Percentiles rank a stretch among this genome's conserved stretches.
Conservation (phyloP, 2,888 invertebrate genomes). For the Mythimna pallens region DNA sequence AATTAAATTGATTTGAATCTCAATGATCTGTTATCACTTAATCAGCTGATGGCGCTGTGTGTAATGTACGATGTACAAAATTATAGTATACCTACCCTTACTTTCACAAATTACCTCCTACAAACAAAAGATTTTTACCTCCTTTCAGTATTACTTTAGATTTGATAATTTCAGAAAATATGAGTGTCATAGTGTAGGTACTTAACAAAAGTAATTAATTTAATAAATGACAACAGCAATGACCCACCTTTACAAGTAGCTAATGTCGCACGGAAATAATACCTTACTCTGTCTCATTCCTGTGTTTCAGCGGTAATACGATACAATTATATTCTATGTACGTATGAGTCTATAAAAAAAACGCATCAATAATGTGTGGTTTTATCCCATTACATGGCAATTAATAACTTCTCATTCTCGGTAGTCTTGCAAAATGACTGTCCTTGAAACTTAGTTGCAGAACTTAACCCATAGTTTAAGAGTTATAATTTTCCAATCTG, state of each 20-base stretch:
- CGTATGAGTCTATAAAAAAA: slow-evolving; percentile 31
- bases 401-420: slow-evolving; percentile 45
- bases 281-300: slow-evolving; percentile 16
- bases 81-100: too few species aligned
- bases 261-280: slow-evolving; percentile 27
- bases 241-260: slow-evolving; percentile 3
- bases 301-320: slow-evolving; percentile 6
- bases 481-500: slow-evolving; percentile 45
- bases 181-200: not conserved
- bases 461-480: not conserved
- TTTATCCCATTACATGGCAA: slow-evolving; percentile 13
- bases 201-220: slow-evolving; percentile 8
- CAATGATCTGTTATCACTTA: too few species aligned
- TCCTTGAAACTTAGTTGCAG: slow-evolving; percentile 18
- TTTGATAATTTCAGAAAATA: slow-evolving; percentile 1
- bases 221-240: slow-evolving; percentile 1
- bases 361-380: slow-evolving; percentile 29
- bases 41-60: too few species aligned
- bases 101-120: not conserved
- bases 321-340: slow-evolving; percentile 25
- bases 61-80: too few species aligned
- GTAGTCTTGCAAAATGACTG: slow-evolving; percentile 29
- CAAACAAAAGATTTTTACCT: not conserved
- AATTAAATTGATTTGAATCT: too few species aligned
- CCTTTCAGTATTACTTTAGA: not conserved